These are phyloP conservation scores for Andrena marginata DNA, from an alignment of 2,888 invertebrate genomes.

Conservation along the genomic window DNA sequence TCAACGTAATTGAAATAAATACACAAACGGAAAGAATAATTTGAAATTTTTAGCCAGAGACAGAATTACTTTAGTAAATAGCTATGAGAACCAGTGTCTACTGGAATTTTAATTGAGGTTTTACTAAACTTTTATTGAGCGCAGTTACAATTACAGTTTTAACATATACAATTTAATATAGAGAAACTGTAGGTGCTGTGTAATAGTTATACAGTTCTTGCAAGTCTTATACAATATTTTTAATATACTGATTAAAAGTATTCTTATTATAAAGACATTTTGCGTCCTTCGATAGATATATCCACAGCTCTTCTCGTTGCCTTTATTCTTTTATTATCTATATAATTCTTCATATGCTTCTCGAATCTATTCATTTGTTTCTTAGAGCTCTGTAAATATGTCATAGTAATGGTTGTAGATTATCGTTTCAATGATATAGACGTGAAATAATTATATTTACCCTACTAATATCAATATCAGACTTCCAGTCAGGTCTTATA, in stretches of 20 bases:
- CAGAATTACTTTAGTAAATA: not conserved
- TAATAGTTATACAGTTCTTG: constrained; percentile 21
- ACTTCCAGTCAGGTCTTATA: constrained; percentile 95
- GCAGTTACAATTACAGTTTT: constrained; percentile 30
- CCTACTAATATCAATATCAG: constrained; percentile 94
- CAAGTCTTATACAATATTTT: not conserved
- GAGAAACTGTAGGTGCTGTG: not conserved
- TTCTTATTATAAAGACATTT: constrained; percentile 93
- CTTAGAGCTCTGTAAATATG: constrained; percentile 88
- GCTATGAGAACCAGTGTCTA: not conserved
- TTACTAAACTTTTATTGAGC: constrained; percentile 51
- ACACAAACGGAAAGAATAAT: too few species aligned
- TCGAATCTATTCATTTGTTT: constrained; percentile 96
- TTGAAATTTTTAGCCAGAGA: too few species aligned
- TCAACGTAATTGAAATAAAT: too few species aligned
- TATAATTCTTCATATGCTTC: constrained; percentile 95
- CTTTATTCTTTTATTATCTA: constrained; percentile 93
- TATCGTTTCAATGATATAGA: constrained; percentile 13
- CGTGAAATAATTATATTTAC: constrained; percentile 55
- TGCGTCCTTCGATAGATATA: constrained; percentile 98
- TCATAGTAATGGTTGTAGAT: not conserved
- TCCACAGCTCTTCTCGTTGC: constrained; percentile 94
- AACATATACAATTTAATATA: constrained; percentile 11
- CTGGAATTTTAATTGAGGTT: not conserved
- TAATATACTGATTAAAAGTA: constrained; percentile 4